Base-by-base conservation (phyloP, 2,113 vertebrate genomes). In the Urocitellus parryii region DNA sequence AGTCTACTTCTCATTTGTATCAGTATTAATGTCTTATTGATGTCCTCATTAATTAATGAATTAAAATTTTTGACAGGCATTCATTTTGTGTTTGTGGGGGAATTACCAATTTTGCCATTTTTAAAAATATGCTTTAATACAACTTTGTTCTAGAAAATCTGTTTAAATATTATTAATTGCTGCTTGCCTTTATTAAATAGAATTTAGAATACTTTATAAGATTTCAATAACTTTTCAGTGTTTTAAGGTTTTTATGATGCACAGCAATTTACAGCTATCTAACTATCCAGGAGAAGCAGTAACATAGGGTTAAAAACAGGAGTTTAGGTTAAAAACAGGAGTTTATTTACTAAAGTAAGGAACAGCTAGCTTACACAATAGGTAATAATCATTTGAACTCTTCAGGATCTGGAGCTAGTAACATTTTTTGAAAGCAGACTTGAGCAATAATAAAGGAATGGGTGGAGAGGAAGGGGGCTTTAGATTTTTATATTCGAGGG, bases 71-170 rank as follows among this genome's bases (percentile, higher is more conserved):
- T 63, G 56, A 92, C 3, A 53, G 53, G 1, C 37, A 3, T 48
- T 94, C 13, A 68, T 56, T 94, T 82, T 84, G 65, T 48, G 24
- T 61, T 92, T 93, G 9, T 22, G 11, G 39, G 8, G 81, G 32
- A 94, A 93, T 94, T 92, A 77, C 18, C 25, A 67, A 45, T 68
- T 82, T 88, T 72, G 25, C 24, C 39, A 29, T 74, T 85, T 89
- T 88, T 37, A 53, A 92, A 90, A 51, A 27, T 88, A 58, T 65
- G 25, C 56, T 76, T 77, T 72, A 73, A 77, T 6, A 76, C 4
- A 53, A 51, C 39, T 82, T 79, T 61, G 34, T 85, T 87, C 51
- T 67, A 16, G 77, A 85, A 58, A 76, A 63, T 67, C 72, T 82
- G 45, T 67, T 88, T 24, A 37, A 94, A 63, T 45, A 76, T 37